These are phyloP conservation scores for Phenganax stokvisi DNA, from an alignment of 92 coral and sea anemone genomes.

Conservation along the genomic window DNA sequence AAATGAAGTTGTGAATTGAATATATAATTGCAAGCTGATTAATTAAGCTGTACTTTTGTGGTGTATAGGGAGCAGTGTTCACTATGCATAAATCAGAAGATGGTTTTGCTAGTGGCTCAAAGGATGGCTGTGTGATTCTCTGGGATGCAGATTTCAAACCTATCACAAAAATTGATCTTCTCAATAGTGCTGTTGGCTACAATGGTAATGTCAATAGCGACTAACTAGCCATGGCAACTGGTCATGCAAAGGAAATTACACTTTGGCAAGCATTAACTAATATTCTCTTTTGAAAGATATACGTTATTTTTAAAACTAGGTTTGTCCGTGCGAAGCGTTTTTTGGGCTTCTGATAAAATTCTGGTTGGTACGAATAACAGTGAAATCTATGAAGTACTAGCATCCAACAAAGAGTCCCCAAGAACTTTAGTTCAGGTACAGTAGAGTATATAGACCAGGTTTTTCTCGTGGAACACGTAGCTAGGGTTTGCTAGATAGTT, in stretches of 20 bases:
- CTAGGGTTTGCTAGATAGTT: too few relatives aligned
- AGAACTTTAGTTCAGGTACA: conserved; percentile 85
- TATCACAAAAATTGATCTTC: conserved; percentile 81
- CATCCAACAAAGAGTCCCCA: conserved; percentile 89
- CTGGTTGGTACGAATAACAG: conserved; percentile 97
- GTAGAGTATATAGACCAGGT: neutral
- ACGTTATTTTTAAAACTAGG: conserved; percentile 43
- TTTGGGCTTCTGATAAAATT: conserved; percentile 84
- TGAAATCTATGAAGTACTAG: conserved; percentile 87
- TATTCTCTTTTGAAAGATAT: too few relatives aligned
- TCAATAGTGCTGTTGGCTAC: conserved; percentile 73
- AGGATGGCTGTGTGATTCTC: conserved; percentile 85
- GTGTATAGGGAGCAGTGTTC: conserved; percentile 79
- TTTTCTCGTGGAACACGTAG: neutral
- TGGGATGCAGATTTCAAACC: conserved; percentile 96
- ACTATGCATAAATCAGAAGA: conserved; percentile 74
- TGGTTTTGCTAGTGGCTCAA: conserved; percentile 98
- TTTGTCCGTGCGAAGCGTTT: conserved; percentile 89
- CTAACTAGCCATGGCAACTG: too few relatives aligned
- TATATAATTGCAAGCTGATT: neutral
- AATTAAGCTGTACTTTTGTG: neutral
- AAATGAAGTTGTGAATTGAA: too few relatives aligned
- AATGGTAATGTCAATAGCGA: conserved; percentile 56
- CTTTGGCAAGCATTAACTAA: too few relatives aligned
- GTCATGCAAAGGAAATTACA: too few relatives aligned